Evolutionary conservation across 2,888 invertebrate genomes (phyloP).

Genomic region (Nomada ruficornis): DNA sequence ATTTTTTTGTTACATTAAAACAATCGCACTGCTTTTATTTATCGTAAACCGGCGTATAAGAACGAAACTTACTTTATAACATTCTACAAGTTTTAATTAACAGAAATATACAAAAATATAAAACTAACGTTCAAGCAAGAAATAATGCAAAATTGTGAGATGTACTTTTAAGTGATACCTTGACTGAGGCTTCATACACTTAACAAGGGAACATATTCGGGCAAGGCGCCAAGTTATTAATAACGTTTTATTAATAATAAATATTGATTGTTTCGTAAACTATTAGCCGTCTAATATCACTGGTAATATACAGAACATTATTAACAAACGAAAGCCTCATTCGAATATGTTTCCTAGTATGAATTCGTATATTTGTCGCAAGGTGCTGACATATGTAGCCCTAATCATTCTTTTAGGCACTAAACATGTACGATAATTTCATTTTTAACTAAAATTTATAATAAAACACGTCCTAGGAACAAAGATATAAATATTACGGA

Average conservation of each 20-base stretch:
- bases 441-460: constrained; percentile 18
- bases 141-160: constrained; percentile 24
- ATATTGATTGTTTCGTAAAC: too few relatives aligned
- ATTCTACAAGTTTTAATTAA: neutral
- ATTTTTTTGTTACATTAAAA: constrained; percentile 37
- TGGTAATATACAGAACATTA: too few relatives aligned
- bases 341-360: constrained; percentile 3
- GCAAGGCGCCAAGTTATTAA: too few relatives aligned
- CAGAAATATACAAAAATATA: neutral
- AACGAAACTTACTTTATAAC: constrained; percentile 4
- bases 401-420: constrained; percentile 22
- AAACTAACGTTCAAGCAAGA: constrained; percentile 13
- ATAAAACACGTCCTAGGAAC: constrained; percentile 15
- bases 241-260: too few relatives aligned
- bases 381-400: constrained; percentile 26
- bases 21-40: constrained; percentile 36
- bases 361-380: constrained; percentile 26
- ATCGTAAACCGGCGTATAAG: constrained; percentile 6
- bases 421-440: constrained; percentile 14
- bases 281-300: too few relatives aligned
- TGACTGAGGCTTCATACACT: constrained; percentile 52
- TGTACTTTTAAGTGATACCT: constrained; percentile 44
- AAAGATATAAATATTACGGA: constrained; percentile 25
- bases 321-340: too few relatives aligned
- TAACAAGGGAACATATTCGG: too few relatives aligned